phyloP scores from a whole-genome alignment of 2,113 vertebrate species.

The Tachysurus vachellii region DNA sequence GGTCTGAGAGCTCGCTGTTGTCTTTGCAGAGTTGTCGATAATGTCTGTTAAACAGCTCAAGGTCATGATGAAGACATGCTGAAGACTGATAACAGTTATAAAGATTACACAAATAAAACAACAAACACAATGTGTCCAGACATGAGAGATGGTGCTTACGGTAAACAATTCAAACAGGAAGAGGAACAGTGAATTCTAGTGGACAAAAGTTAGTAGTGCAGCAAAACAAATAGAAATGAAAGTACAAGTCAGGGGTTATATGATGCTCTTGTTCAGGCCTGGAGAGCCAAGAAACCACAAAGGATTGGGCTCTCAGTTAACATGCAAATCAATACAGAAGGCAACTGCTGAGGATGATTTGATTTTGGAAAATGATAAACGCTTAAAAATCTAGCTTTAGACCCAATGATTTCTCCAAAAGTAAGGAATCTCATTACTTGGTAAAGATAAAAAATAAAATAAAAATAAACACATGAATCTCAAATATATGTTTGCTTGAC shows the following conservation, averaged over 20 bases:
- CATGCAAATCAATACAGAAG: neutral
- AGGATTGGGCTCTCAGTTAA: neutral
- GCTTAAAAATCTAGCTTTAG: neutral
- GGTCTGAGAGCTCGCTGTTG: too few relatives aligned
- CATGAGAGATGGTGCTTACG: conserved; percentile 1
- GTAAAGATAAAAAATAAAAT: neutral
- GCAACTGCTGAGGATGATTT: neutral
- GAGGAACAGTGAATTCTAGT: conserved; percentile 57
- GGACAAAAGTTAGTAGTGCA: conserved; percentile 11
- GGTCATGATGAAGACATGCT: conserved; percentile 14
- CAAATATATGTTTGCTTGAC: neutral
- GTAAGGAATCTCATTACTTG: neutral
- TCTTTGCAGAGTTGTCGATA: neutral
- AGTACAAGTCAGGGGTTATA: neutral
- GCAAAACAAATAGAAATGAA: neutral
- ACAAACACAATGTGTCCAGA: neutral
- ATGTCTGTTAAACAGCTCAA: conserved; percentile 20
- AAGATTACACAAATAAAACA: conserved; percentile 4
- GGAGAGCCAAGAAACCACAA: neutral
- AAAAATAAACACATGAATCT: neutral
- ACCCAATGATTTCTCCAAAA: neutral
- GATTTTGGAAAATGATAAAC: too few relatives aligned
- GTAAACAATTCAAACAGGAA: conserved; percentile 6
- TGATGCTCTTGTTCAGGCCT: neutral
- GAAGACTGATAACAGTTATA: conserved; percentile 23